phyloP scores from a whole-genome alignment of 2,888 invertebrate genomes.

The Anagyrus pseudococci region DNA sequence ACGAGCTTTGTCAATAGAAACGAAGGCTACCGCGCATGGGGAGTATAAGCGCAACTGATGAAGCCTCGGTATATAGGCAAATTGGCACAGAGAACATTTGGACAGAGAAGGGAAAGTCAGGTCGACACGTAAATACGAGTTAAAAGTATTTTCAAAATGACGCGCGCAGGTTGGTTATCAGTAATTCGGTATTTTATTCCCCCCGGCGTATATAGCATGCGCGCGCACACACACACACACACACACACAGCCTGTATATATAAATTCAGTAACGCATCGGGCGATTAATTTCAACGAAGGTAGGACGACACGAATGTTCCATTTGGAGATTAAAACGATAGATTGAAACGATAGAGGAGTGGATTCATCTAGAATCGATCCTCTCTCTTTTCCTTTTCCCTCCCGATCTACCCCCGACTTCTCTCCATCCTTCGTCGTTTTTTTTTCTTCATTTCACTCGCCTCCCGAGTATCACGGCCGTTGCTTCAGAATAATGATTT shows the following conservation, averaged over 20 bases:
- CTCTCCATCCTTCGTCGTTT: not conserved
- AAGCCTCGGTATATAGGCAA: too few relatives aligned
- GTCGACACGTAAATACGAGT: too few relatives aligned
- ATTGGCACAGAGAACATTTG: too few relatives aligned
- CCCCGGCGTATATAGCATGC: too few relatives aligned
- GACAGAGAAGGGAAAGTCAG: too few relatives aligned
- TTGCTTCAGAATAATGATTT: constrained; percentile 32
- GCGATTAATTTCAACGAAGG: constrained; percentile 37
- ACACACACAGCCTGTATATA: constrained; percentile 16
- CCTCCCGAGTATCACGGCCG: not conserved
- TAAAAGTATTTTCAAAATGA: too few relatives aligned
- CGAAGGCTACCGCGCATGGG: too few relatives aligned
- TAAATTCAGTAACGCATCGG: constrained; percentile 33
- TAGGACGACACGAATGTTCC: constrained; percentile 37
- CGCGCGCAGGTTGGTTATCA: constrained; percentile 19
- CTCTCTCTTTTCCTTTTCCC: constrained; percentile 24
- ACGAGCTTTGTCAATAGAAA: too few relatives aligned
- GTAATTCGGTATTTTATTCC: constrained; percentile 26
- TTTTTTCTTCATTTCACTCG: not conserved
- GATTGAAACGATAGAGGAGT: constrained; percentile 33
- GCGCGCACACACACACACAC: too few relatives aligned
- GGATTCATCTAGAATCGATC: constrained; percentile 35
- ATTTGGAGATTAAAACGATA: constrained; percentile 40
- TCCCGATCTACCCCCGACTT: not conserved
- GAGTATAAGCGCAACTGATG: too few relatives aligned